These are phyloP conservation scores for Drosophila kepulauana DNA, from an alignment of 1,140 invertebrate species.

Conservation along the genomic window DNA sequence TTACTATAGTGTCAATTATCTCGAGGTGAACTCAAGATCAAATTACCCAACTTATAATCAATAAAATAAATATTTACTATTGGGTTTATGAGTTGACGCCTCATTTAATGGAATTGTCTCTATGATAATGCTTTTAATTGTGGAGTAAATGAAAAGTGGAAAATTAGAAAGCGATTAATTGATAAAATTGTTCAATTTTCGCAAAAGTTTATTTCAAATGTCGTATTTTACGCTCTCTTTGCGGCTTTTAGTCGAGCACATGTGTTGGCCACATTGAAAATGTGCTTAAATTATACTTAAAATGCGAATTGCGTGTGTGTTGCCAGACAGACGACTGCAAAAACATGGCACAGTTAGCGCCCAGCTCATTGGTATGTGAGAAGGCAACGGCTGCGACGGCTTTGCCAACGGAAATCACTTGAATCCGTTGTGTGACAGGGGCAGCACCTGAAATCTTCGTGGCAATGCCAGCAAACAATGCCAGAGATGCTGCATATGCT, in stretches of 20 bases:
- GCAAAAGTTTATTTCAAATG: conserved; percentile 18
- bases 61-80: not conserved
- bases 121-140: not conserved
- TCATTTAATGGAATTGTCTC: not conserved
- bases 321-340: conserved; percentile 24
- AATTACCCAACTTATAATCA: not conserved
- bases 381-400: conserved; percentile 39
- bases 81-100: not conserved
- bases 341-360: conserved; percentile 32
- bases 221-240: conserved; percentile 19
- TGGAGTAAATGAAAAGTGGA: not conserved
- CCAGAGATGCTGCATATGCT: conserved; percentile 27
- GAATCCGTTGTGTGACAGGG: conserved; percentile 48
- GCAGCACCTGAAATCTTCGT: conserved; percentile 34
- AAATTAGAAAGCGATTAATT: not conserved
- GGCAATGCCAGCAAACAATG: conserved; percentile 34
- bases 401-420: conserved; percentile 70
- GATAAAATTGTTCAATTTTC: not conserved
- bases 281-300: conserved; percentile 61
- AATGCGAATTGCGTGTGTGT: conserved; percentile 61
- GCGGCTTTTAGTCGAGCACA: conserved; percentile 3
- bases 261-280: conserved; percentile 19
- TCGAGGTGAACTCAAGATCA: not conserved
- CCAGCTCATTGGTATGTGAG: conserved; percentile 65
- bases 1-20: not conserved